Base-by-base conservation (phyloP, 1,140 invertebrate genomes). In the Sipha flava region DNA sequence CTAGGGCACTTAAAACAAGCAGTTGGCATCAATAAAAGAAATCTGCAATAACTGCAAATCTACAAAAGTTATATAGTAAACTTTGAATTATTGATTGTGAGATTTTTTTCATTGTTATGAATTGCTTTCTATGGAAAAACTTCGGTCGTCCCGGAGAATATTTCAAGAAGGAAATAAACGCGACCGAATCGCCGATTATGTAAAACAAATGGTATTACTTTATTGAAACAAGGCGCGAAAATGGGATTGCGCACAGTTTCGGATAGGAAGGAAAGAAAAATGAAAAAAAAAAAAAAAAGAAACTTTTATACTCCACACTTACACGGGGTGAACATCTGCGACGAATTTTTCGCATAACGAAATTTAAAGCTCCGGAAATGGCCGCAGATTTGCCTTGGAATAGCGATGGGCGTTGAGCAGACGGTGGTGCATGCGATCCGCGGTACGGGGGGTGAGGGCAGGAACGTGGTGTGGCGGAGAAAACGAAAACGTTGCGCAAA, bases 221-320 rank as follows among this genome's bases (percentile, higher is more conserved):
- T 59, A 77, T 77, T 43, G 73, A 77, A 77, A 77, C 73, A 59
- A 59, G 52, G 73, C 73, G 73, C 73, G 31, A 54, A n/a, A 54
- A 54, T n/a, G 49, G 52, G 31, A 49, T 40, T 66, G n/a, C 10
- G n/a, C 43, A n/a, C n/a, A 34, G 62, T 66, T 37, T 14, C 37
- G 40, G 66, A 40, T 21, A 18, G 47, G 6, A 3, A 16, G 6
- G 12, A 4, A 10, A 40, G 10, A 40, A 40, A 40, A 40, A 40
- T 6, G 37, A 10, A 10, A 40, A 40, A 40, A 10, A 10, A 40
- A 59, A 59, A 12, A n/a, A 64, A 62, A 40, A 68, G 34, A 57
- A 77, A 77, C 52, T 75, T 75, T 75, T 57, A 43, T 43, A 43
- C 49, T n/a, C n/a, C n/a, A 16, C 72, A 26, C 72, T 75, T 40